phyloP scores from a whole-genome alignment of 2,797 vertebrate species.

The Crocodylus rhombifer region DNA sequence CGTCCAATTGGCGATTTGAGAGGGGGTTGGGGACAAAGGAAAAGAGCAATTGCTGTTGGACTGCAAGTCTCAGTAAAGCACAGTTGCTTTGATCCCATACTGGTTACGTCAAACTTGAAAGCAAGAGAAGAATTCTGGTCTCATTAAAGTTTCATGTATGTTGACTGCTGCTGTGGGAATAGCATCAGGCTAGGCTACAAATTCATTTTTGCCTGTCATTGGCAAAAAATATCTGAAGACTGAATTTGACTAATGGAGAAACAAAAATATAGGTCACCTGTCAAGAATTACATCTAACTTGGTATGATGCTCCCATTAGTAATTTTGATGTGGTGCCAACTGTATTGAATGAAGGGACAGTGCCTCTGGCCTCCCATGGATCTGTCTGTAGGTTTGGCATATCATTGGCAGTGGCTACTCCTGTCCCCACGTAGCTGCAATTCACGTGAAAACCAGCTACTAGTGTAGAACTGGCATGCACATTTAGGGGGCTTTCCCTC shows the following conservation, averaged over 20 bases:
- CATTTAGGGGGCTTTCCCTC: neutral
- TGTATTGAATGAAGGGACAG: neutral
- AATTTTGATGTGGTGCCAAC: neutral
- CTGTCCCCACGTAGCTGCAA: neutral
- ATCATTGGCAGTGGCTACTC: neutral
- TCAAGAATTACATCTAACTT: neutral
- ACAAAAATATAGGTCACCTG: no score
- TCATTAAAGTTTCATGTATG: neutral
- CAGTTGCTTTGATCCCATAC: neutral
- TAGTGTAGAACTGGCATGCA: neutral
- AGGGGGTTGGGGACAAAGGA: neutral
- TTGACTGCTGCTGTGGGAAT: neutral
- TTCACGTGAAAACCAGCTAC: neutral
- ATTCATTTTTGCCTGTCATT: neutral
- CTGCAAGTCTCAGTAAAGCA: neutral
- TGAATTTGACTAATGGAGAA: neutral
- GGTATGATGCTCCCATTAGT: neutral
- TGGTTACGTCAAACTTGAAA: neutral
- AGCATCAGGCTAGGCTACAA: neutral
- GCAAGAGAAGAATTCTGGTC: neutral
- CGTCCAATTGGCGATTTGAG: neutral
- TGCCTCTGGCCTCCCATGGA: neutral
- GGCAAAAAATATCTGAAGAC: neutral
- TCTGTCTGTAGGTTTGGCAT: neutral
- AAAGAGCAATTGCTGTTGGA: neutral